Base-by-base conservation (phyloP, 2,888 invertebrate species). In the Unio delphinus region DNA sequence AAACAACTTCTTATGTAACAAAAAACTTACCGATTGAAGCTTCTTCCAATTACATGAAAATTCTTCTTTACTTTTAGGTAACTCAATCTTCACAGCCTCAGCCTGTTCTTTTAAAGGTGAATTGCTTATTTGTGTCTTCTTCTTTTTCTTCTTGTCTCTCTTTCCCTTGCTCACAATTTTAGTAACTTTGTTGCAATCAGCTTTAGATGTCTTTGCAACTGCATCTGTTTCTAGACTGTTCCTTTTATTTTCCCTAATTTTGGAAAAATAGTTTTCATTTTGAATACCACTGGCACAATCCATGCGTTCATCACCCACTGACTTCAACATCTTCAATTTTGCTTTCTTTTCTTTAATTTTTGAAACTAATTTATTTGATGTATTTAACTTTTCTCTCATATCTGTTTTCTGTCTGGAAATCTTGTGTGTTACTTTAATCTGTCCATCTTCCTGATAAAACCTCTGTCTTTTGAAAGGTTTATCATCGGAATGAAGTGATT, bases 21-120 rank as follows among this genome's bases (percentile, higher is more conserved):
- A 61, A 20, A 18, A 68, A 64, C 72, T 72, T 80, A 86, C 86
- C 67, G 69, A 59, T 63, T 80, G 79, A n/a, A 86, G 69, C 28
- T 79, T 77, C 72, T 80, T 82, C 86, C 86, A 86, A 69, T 86
- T 85, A 26, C 77, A 69, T 23, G 82, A 80, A 23, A 76, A 74
- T 65, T 75, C 78, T 54, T 70, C 75, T 45, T 71, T 66, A 58
- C 65, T 73, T 61, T 75, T 78, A 20, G 79, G 77, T n/a, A 78
- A 54, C n/a, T 65, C 56, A 17, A 72, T 55, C 23, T 63, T 70
- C 4, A 55, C 58, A 1, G 28, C 28, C 56, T 67, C 65, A 30
- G 17, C 56, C 45, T 45, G 45, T 28, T 61, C 54, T 26, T 55
- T 20, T 30, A 28, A 17, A 55, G 55, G 26, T 54, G 45, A 18